Evolutionary conservation across 2,113 vertebrate species (phyloP), one percentile per base, ranked within the genome.

Genomic region (Hippoglossus stenolepis): DNA sequence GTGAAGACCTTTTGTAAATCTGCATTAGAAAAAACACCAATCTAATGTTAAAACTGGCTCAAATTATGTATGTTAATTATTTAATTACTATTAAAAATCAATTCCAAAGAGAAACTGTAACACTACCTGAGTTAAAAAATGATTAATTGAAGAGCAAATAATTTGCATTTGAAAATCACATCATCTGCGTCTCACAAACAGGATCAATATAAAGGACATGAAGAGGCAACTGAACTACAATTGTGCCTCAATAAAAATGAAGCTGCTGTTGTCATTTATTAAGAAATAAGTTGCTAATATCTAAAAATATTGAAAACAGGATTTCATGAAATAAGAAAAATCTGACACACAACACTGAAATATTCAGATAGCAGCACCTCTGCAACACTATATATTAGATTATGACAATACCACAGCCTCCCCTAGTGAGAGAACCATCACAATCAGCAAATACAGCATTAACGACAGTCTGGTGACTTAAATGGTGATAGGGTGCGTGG

Each of bases 301-400:
- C 28, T 0, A 0, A 28, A 28, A 31, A 31, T 4, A 28, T 5
- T 28, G 13, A 14, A 45, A 45, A 45, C 10, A 12, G 14, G 10
- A 45, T 45, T 45, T 31, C 28, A 45, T 3, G 3, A 3, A 14
- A 45, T 45, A 13, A 45, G 10, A 13, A 45, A 45, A 14, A 45
- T 45, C 43, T 14, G 12, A 45, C 43, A 45, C 11, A 45, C 12
- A 45, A 3, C 43, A 14, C 43, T 40, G 9, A 65, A 18, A 24
- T 23, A 54, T 54, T 53, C 1, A 70, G 57, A 15, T 66, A 14
- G 47, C 38, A 38, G 3, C 21, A 56, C 20, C 9, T 20, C 69
- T 63, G 10, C 3, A 49, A 38, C 35, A 56, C 54, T 31, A 88
- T 77, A 85, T 38, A 9, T 38, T 38, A 38, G 35, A 10, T 38